A percentile compares a stretch with the other conserved stretches of the same genome.
phyloP scores from a whole-genome alignment of 2,113 vertebrate genomes.

The Thamnophis sirtalis region DNA sequence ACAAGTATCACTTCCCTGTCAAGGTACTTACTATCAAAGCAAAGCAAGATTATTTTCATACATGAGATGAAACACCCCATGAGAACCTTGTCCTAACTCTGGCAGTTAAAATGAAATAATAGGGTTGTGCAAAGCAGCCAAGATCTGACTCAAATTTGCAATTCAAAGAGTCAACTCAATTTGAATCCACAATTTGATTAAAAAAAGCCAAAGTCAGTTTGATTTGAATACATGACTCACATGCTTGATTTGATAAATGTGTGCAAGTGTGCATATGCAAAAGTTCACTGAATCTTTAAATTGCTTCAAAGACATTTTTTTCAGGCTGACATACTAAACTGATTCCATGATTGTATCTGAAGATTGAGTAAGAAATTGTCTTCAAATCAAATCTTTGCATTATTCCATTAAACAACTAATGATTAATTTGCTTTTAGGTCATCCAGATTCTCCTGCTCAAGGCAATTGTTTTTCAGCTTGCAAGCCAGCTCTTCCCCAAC shows the following conservation, averaged over 20 bases:
- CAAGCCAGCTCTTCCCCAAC: background rate
- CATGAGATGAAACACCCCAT: background rate
- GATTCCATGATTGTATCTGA: background rate
- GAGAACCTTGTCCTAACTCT: background rate
- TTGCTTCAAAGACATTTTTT: background rate
- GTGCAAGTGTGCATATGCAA: background rate
- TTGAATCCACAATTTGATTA: background rate
- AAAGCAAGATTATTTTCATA: background rate
- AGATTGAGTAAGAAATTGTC: background rate
- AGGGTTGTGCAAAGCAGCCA: background rate
- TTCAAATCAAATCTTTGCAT: background rate
- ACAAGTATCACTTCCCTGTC: background rate
- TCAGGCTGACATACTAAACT: background rate
- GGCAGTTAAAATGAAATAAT: background rate
- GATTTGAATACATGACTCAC: background rate
- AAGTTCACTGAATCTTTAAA: background rate
- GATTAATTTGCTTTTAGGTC: background rate
- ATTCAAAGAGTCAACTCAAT: background rate
- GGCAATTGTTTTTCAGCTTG: background rate
- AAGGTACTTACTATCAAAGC: background rate
- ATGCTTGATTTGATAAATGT: background rate
- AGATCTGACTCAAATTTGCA: background rate
- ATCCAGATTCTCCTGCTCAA: background rate
- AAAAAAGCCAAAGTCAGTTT: background rate
- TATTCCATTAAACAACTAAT: background rate